Conservation (phyloP, 1,140 invertebrate species). For the Tenebrio molitor region DNA sequence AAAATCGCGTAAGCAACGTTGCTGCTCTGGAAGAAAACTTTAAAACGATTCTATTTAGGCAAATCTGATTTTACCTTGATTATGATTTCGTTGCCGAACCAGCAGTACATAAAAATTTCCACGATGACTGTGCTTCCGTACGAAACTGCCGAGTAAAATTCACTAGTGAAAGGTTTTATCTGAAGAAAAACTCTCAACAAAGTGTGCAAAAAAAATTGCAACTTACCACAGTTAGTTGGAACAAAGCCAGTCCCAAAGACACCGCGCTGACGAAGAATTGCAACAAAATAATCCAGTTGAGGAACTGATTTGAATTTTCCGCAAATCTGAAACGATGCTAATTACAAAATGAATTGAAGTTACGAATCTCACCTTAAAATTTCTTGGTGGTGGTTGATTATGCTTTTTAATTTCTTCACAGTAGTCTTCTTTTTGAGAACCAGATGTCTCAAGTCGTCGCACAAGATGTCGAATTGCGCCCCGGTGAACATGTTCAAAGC, state of each 20-base stretch:
- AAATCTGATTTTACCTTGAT: slow-evolving; percentile 13
- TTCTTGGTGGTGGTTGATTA: background rate
- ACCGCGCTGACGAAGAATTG: slow-evolving; percentile 10
- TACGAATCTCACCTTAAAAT: slow-evolving; percentile 4
- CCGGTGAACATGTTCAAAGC: background rate
- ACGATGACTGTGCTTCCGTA: slow-evolving; percentile 1
- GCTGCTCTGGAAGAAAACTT: background rate
- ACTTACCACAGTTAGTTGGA: slow-evolving; percentile 30
- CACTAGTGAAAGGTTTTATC: slow-evolving; percentile 2
- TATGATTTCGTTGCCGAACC: slow-evolving; percentile 26
- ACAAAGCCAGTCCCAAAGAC: slow-evolving; percentile 11
- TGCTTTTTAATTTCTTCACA: background rate
- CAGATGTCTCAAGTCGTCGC: too few species aligned
- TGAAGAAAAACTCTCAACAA: background rate
- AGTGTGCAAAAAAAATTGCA: background rate
- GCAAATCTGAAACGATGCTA: background rate
- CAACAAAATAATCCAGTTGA: slow-evolving; percentile 8
- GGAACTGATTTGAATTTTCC: background rate
- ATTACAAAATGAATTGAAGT: background rate
- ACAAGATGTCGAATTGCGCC: too few species aligned
- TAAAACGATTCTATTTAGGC: too few species aligned
- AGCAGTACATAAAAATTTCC: slow-evolving; percentile 36
- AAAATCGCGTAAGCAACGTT: background rate
- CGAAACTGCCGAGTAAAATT: slow-evolving; percentile 13
- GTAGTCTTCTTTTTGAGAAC: background rate